phyloP scores from a whole-genome alignment of 1,140 invertebrate genomes.

The Drosophila burlai region DNA sequence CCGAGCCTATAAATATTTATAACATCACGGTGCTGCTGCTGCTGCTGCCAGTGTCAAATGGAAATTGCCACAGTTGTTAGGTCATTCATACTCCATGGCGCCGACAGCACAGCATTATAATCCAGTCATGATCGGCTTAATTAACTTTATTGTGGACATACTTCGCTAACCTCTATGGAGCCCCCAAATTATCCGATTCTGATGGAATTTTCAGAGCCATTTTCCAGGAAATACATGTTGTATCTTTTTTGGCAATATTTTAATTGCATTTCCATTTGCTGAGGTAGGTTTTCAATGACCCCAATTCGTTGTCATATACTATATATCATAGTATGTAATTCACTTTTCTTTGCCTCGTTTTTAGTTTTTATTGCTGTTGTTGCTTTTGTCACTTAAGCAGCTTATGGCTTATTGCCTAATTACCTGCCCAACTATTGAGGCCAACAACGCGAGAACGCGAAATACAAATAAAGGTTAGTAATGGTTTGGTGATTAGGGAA shows the following conservation, averaged over 20 bases:
- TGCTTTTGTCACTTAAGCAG: slow-evolving; percentile 67
- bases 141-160: slow-evolving; percentile 34
- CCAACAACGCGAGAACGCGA: slow-evolving; percentile 50
- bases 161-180: slow-evolving; percentile 5
- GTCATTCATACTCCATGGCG: slow-evolving; percentile 23
- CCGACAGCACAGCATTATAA: slow-evolving; percentile 16
- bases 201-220: slow-evolving; percentile 5
- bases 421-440: slow-evolving; percentile 68
- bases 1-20: slow-evolving; percentile 60
- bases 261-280: slow-evolving; percentile 28
- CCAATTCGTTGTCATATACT: slow-evolving; percentile 41
- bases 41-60: slow-evolving; percentile 20
- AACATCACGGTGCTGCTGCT: slow-evolving; percentile 37
- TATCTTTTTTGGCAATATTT: slow-evolving; percentile 20
- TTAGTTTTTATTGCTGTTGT: slow-evolving; percentile 36
- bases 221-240: background rate
- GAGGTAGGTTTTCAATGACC: slow-evolving; percentile 27
- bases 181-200: slow-evolving; percentile 18
- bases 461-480: slow-evolving; percentile 59
- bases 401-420: slow-evolving; percentile 75
- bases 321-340: slow-evolving; percentile 1
- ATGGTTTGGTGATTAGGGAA: slow-evolving; percentile 37
- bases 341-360: slow-evolving; percentile 37
- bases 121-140: slow-evolving; percentile 45
- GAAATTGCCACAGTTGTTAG: slow-evolving; percentile 26